Base-by-base conservation (phyloP, 2,113 vertebrate genomes). In the Pygoscelis antarcticus region DNA sequence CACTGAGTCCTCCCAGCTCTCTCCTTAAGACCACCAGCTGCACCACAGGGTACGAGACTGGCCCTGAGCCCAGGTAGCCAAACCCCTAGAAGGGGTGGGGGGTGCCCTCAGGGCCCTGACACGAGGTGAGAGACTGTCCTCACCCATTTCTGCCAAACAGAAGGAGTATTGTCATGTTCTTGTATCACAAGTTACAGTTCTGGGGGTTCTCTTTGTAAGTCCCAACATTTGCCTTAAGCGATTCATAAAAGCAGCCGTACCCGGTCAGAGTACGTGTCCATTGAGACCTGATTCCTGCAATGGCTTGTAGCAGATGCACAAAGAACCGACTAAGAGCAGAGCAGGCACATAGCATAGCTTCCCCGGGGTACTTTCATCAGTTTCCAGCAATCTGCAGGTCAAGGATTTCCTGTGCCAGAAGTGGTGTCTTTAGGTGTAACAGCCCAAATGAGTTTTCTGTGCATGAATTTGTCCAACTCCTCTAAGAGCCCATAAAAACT, bases 211-310 rank as follows among this genome's bases (percentile, higher is more conserved):
- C 69, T 87, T 54, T 69, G 27, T 60, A 70, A 17, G 32, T 54
- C n/a, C 70, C 60, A 47, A 11, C 13, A 4, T 66, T 62, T 49
- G 27, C 36, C 70, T 62, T 54, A 57, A 62, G 65, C 0, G 0
- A 38, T 27, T 82, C 9, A 3, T 42, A 58, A 40, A 12, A 47
- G 66, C 52, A 86, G 42, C 70, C 0, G 0, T 38, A 38, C 19
- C 38, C 0, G 0, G 46, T 32, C 40, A 78, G 51, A 66, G 30
- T 9, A 47, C 0, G 0, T 29, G n/a, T 85, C 83, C 34, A 4
- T 29, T 69, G 71, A n/a, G 46, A 61, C 7, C 23, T 47, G 68
- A 15, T 58, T 74, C 79, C 75, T 85, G 61, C 75, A 65, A 46
- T 18, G 16, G 60, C 78, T 36, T 87, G 22, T 55, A 69, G 44